These are phyloP conservation scores for Drosophila hydei DNA, from an alignment of 1,140 invertebrate species.

Conservation along the genomic window DNA sequence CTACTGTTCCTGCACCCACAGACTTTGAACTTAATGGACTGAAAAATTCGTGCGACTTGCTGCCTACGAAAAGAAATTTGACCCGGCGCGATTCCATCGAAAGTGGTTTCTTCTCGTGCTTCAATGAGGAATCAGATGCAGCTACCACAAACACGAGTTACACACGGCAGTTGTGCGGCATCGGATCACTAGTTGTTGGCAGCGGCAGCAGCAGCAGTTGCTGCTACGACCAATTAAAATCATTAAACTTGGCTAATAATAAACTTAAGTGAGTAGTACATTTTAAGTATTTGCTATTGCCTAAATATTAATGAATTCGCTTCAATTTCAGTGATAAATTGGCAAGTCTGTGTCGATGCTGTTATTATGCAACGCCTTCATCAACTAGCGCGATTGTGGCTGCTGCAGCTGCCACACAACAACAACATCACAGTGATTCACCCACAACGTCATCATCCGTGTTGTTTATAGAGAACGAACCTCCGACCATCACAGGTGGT, in stretches of 20 bases:
- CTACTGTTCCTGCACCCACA: slow-evolving; percentile 46
- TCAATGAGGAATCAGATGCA: slow-evolving; percentile 88
- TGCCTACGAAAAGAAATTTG: slow-evolving; percentile 82
- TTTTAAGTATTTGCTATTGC: slow-evolving; percentile 1
- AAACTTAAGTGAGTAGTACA: slow-evolving; percentile 72
- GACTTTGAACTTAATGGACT: slow-evolving; percentile 63
- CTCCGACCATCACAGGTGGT: slow-evolving; percentile 50
- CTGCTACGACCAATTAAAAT: slow-evolving; percentile 77
- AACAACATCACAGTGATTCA: slow-evolving; percentile 83
- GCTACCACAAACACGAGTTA: slow-evolving; percentile 69
- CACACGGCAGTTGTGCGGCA: slow-evolving; percentile 62
- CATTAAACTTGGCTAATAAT: slow-evolving; percentile 78
- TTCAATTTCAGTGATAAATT: slow-evolving; percentile 75
- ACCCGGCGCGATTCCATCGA: slow-evolving; percentile 93
- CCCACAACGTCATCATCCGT: slow-evolving; percentile 85
- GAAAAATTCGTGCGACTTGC: slow-evolving; percentile 63
- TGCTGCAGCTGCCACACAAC: slow-evolving; percentile 44
- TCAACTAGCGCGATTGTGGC: slow-evolving; percentile 59
- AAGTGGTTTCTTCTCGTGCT: slow-evolving; percentile 94
- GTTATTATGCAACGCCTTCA: slow-evolving; percentile 72
- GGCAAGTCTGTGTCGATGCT: slow-evolving; percentile 79
- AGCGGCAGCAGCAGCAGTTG: slow-evolving; percentile 52
- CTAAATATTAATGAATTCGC: background rate
- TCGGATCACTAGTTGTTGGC: slow-evolving; percentile 55
- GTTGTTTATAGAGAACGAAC: slow-evolving; percentile 85